Conservation (phyloP, 2,888 invertebrate genomes). For the Temnothorax unifasciatus region DNA sequence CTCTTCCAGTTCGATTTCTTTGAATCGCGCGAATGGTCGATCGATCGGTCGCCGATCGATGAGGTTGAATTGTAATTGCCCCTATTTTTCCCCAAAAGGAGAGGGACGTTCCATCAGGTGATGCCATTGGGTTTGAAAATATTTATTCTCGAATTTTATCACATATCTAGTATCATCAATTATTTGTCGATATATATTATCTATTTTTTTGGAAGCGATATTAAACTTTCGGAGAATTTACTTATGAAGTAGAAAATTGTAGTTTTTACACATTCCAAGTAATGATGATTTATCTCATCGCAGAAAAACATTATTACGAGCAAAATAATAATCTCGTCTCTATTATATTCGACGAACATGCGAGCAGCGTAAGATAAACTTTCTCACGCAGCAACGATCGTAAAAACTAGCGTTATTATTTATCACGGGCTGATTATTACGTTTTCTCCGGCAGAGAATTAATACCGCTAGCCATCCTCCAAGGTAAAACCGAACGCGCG, state of each 20-base stretch:
- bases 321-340: conserved; percentile 46
- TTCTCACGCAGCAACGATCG: conserved; percentile 38
- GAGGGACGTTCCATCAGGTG: neutral
- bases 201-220: neutral
- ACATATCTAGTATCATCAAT: neutral
- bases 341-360: conserved; percentile 40
- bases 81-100: neutral
- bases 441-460: conserved; percentile 43
- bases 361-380: conserved; percentile 49
- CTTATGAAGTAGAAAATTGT: neutral
- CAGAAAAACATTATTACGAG: conserved; percentile 6
- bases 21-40: conserved; percentile 12
- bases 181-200: conserved; percentile 3
- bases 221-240: neutral
- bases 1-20: conserved; percentile 38
- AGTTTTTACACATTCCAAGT: conserved; percentile 2
- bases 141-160: neutral
- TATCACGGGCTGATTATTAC: conserved; percentile 50
- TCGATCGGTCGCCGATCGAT: conserved; percentile 35
- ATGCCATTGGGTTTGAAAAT: neutral
- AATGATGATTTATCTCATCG: conserved; percentile 21
- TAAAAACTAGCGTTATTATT: conserved; percentile 48
- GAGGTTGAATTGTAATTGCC: conserved; percentile 7
- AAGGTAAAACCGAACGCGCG: conserved; percentile 24
- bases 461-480: conserved; percentile 30